Percentiles rank a stretch among this genome's conserved stretches.
These are phyloP conservation scores for Notodonta ziczac DNA, from an alignment of 2,888 invertebrate species.

Conservation along the genomic window DNA sequence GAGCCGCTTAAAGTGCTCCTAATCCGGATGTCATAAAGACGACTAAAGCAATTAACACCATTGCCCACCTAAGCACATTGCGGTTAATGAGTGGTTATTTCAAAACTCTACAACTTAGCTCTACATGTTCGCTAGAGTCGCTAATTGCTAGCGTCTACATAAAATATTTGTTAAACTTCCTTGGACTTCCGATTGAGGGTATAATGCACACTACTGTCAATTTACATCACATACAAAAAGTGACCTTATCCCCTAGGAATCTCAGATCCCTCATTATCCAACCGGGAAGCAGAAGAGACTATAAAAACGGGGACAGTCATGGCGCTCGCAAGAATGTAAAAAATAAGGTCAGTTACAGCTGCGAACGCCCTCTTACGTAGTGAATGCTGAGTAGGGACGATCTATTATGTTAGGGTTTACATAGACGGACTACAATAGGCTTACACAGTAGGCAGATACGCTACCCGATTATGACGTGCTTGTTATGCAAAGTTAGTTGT, in stretches of 20 bases:
- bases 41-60: no score
- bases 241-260: neutral
- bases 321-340: constrained; percentile 5
- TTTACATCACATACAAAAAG: neutral
- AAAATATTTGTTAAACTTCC: no score
- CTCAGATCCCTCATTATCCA: constrained; percentile 3
- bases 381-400: constrained; percentile 2
- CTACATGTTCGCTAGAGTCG: no score
- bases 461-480: neutral
- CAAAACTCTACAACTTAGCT: no score
- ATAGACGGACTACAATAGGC: neutral
- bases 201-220: neutral
- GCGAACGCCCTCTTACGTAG: neutral
- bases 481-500: no score
- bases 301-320: neutral
- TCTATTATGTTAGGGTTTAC: neutral
- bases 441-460: neutral
- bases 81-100: no score
- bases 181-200: no score
- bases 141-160: no score
- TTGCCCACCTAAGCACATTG: no score
- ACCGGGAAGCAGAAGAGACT: constrained; percentile 2
- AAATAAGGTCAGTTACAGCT: constrained; percentile 6
- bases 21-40: no score
- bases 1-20: no score